Percentiles rank a stretch among this genome's conserved stretches.
Evolutionary conservation across 1,140 invertebrate genomes (phyloP).

Genomic region (Drosophila varians): DNA sequence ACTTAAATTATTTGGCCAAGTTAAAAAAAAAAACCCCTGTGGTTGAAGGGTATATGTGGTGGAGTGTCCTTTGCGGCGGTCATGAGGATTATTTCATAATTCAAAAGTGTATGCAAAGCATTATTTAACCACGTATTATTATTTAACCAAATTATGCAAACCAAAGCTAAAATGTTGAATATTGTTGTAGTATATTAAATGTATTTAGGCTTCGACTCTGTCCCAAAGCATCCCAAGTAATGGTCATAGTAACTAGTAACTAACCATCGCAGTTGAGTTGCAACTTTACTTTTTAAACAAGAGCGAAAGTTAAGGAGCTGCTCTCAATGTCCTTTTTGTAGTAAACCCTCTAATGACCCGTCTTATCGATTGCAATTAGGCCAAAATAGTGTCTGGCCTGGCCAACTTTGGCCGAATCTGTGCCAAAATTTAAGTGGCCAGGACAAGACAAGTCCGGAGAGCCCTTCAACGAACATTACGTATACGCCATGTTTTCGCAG

Average conservation of each 20-base stretch:
- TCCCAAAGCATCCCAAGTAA: too few species aligned
- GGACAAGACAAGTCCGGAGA: background rate
- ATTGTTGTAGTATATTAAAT: too few species aligned
- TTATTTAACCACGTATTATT: too few species aligned
- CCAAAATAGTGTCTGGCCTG: background rate
- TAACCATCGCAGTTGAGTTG: too few species aligned
- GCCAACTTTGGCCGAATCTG: constrained; percentile 6
- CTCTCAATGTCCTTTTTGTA: background rate
- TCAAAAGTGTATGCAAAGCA: too few species aligned
- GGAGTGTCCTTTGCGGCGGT: background rate
- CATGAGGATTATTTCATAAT: too few species aligned
- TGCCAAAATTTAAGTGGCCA: constrained; percentile 18
- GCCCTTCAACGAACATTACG: constrained; percentile 17
- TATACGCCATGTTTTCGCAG: constrained; percentile 22
- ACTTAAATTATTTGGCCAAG: constrained; percentile 21
- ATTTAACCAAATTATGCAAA: background rate
- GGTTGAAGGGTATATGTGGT: background rate
- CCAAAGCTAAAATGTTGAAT: too few species aligned
- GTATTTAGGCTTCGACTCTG: too few species aligned
- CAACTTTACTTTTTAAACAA: background rate
- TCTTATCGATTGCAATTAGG: constrained; percentile 20
- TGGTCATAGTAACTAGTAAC: too few species aligned
- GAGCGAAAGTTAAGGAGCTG: background rate
- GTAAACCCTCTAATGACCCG: constrained; percentile 3
- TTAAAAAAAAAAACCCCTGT: background rate